phyloP scores from a whole-genome alignment of 2,888 invertebrate genomes.

The Drosophila anceps region DNA sequence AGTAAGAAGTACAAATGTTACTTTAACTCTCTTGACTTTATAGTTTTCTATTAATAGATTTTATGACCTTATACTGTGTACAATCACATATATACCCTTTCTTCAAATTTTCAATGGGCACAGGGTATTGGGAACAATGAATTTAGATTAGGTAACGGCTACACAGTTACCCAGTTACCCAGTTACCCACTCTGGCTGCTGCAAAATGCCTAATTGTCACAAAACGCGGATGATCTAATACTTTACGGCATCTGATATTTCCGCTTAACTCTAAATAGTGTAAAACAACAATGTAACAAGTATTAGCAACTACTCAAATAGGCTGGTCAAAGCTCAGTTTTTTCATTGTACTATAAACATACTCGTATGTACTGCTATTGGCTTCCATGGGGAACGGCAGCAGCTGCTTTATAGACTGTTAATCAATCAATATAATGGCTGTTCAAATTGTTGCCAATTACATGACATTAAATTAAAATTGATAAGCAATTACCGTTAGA shows the following conservation, averaged over 20 bases:
- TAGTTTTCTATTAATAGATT: not conserved
- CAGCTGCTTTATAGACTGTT: slow-evolving; percentile 41
- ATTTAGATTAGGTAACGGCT: slow-evolving; percentile 14
- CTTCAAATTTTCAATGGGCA: not conserved
- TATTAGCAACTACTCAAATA: slow-evolving; percentile 1
- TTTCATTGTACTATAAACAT: not conserved
- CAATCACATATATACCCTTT: not conserved
- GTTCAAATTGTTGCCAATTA: slow-evolving; percentile 55
- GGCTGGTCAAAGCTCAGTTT: slow-evolving; percentile 46
- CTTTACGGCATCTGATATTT: slow-evolving; percentile 59
- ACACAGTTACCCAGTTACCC: not conserved
- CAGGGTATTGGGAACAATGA: slow-evolving; percentile 33
- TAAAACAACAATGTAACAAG: slow-evolving; percentile 44
- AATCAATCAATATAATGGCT: slow-evolving; percentile 60
- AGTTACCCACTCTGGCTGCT: slow-evolving; percentile 20
- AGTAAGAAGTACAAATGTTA: not conserved
- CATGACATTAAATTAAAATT: slow-evolving; percentile 39
- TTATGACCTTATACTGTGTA: no score
- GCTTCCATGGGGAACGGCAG: slow-evolving; percentile 10
- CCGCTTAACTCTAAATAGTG: slow-evolving; percentile 57
- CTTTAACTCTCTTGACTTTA: not conserved
- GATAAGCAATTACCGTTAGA: slow-evolving; percentile 47
- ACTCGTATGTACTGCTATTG: not conserved
- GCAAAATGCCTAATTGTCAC: slow-evolving; percentile 56
- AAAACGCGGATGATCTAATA: slow-evolving; percentile 63